Base-by-base conservation (phyloP, 2,113 vertebrate species). In the Chloropsis cyanopogon region DNA sequence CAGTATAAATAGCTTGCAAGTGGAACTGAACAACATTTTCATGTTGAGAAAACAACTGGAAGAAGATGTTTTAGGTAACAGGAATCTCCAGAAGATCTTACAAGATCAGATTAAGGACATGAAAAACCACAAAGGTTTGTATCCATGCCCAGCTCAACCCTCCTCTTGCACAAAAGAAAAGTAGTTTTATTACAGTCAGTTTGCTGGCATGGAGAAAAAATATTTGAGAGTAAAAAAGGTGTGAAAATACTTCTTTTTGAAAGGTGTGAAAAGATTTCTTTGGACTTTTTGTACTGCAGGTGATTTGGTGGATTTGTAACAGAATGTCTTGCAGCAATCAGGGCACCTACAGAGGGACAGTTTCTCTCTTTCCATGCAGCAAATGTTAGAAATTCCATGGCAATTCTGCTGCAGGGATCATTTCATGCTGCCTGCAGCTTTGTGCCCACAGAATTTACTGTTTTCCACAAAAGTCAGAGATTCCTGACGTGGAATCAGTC, bases 11-110 rank as follows among this genome's bases (percentile, higher is more conserved):
- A 97, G 95, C 71, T 96, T 99, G 89, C 98, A 99, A 60, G 94
- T 98, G 24, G 99, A 99, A 89, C 91, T 99, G 70, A 97, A 98
- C 11, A 97, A 97, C 4, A 94, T 99, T 88, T 97, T 97, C 39
- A 95, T 98, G 65, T 98, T 99, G 60, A 96, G 98, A 69, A 98
- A 98, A 92, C 98, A 99, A 72, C 98, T 99, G 10, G 99, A 99
- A 86, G 98, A 98, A 4, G 98, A 98, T 14, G 97, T 99, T 92
- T 97, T 97, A 42, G 97, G 97, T 26, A 99, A 98, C 70, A 97
- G 97, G 94, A 98, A 98, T 73, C 97, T 99, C 14, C 97, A 97
- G 76, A 98, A 98, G 87, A 94, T 97, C 37, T 95, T 99, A 97
- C 98, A 99, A 94, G 98, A 97, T 66, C 98, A 99, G 96, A 97